Conservation (phyloP, 1,140 invertebrate genomes). For the Adelges cooleyi region DNA sequence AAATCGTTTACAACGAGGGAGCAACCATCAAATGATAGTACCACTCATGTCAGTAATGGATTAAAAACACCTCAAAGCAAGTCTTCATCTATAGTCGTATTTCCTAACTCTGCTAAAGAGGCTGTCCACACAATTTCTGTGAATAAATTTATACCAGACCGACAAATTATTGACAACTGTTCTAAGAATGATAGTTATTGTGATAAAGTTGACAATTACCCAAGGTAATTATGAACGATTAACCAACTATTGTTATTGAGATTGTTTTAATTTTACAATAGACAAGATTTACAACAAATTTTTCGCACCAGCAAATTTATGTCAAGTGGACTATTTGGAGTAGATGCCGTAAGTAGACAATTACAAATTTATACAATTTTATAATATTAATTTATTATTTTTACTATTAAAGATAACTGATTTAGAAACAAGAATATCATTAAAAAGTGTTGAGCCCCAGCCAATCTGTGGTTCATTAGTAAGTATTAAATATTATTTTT, state of each 20-base stretch:
- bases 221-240: background rate
- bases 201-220: constrained; percentile 6
- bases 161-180: background rate
- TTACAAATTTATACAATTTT: background rate
- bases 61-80: background rate
- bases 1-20: constrained; percentile 4
- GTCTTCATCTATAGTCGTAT: background rate
- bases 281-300: background rate
- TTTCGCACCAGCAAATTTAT: constrained; percentile 18
- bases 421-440: background rate
- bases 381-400: background rate
- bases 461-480: constrained; percentile 6
- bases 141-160: constrained; percentile 9
- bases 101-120: background rate
- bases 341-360: background rate
- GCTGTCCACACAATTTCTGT: background rate
- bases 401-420: background rate
- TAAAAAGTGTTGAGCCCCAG: background rate
- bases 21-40: background rate
- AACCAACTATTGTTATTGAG: background rate
- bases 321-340: background rate
- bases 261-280: background rate
- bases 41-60: background rate
- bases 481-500: background rate
- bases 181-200: constrained; percentile 5